Evolutionary conservation across 2,113 vertebrate genomes (phyloP).

Genomic region (Phylloscopus whistleri): DNA sequence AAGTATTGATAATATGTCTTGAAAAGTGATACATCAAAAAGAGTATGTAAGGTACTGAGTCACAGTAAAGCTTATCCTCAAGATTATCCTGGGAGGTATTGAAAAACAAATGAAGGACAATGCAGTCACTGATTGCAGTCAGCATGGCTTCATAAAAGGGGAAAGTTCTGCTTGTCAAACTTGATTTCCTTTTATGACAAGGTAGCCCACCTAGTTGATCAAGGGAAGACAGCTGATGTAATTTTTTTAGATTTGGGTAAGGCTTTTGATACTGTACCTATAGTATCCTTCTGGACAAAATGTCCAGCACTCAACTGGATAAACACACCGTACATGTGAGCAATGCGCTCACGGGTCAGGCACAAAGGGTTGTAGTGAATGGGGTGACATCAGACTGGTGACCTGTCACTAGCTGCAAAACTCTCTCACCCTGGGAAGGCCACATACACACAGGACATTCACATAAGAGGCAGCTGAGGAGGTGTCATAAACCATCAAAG

Average conservation of each 20-base stretch:
- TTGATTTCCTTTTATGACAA: background rate
- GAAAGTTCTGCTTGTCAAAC: background rate
- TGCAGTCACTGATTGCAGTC: background rate
- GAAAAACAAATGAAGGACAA: background rate
- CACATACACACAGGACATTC: fast-evolving
- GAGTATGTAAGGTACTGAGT: background rate
- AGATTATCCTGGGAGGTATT: background rate
- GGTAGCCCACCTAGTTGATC: background rate
- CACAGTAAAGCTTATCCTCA: background rate
- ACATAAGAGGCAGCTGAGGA: background rate
- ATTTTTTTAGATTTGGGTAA: background rate
- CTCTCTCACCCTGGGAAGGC: background rate
- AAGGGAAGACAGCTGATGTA: background rate
- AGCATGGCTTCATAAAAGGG: background rate
- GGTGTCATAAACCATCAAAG: background rate
- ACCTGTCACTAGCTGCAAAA: background rate
- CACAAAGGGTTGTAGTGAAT: background rate
- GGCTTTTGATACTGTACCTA: background rate
- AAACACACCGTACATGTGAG: fast-evolving
- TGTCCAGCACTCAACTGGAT: background rate
- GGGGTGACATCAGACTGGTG: background rate
- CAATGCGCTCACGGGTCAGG: fast-evolving
- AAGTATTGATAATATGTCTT: background rate
- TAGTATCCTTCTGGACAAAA: background rate
- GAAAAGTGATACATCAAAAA: background rate